A percentile compares a stretch with the other conserved stretches of the same genome.
These are phyloP conservation scores for Climacteris rufus DNA, from an alignment of 2,113 vertebrate species.

Conservation along the genomic window DNA sequence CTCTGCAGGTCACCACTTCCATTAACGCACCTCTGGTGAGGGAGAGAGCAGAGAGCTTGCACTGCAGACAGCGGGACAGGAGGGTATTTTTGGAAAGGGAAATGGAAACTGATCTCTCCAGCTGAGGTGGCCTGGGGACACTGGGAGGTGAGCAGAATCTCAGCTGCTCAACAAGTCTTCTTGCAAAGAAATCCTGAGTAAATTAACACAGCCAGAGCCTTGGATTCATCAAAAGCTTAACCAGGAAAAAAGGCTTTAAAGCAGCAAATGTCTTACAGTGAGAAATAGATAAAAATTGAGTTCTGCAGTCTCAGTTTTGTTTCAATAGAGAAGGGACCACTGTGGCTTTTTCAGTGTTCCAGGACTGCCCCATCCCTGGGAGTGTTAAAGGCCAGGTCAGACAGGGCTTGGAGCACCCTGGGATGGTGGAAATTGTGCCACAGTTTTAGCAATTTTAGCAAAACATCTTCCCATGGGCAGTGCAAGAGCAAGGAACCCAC, in stretches of 20 bases:
- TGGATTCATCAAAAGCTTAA: not conserved
- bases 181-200: not conserved
- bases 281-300: not conserved
- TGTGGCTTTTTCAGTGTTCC: not conserved
- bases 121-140: not conserved
- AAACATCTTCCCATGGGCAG: not conserved
- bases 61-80: not conserved
- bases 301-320: not conserved
- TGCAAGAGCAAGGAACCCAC: accelerated
- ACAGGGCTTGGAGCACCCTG: not conserved
- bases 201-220: not conserved
- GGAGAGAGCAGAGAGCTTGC: not conserved
- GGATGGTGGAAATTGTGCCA: not conserved
- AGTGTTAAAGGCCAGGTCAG: not conserved
- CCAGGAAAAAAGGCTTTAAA: not conserved
- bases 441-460: not conserved
- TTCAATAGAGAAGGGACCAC: not conserved
- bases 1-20: not conserved
- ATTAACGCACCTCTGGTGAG: not conserved
- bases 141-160: not conserved
- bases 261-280: not conserved
- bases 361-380: not conserved
- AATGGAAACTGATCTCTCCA: not conserved
- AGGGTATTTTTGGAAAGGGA: not conserved
- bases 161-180: not conserved